Evolutionary conservation across 2,888 invertebrate genomes (phyloP).

Genomic region (Oxycera nigricornis): DNA sequence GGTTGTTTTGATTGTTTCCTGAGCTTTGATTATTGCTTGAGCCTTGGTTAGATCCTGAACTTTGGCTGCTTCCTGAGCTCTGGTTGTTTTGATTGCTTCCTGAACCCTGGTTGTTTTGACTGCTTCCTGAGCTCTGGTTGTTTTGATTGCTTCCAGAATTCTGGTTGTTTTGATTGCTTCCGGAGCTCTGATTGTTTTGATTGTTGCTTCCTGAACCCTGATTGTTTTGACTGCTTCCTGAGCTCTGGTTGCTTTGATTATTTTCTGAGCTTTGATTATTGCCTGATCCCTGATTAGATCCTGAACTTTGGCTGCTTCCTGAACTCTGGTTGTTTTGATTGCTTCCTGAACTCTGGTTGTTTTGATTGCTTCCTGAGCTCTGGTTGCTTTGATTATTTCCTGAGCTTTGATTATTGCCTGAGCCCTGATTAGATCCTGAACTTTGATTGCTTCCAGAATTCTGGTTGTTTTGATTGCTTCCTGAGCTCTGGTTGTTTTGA

Average conservation of each 20-base stretch:
- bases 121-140: constrained; percentile 36
- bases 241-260: constrained; percentile 43
- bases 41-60: constrained; percentile 13
- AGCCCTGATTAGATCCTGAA: constrained; percentile 39
- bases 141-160: constrained; percentile 38
- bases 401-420: constrained; percentile 34
- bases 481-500: constrained; percentile 37
- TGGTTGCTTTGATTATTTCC: constrained; percentile 45
- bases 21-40: constrained; percentile 7
- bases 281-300: constrained; percentile 42
- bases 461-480: constrained; percentile 29
- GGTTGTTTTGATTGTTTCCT: constrained; percentile 3
- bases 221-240: constrained; percentile 41
- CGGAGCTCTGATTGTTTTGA: constrained; percentile 38
- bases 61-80: constrained; percentile 29
- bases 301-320: constrained; percentile 45
- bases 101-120: constrained; percentile 43
- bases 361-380: constrained; percentile 42
- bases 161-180: constrained; percentile 46
- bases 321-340: constrained; percentile 49
- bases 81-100: constrained; percentile 41
- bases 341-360: constrained; percentile 50
- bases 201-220: constrained; percentile 45
- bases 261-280: constrained; percentile 44
- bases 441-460: constrained; percentile 40